Base-by-base conservation (phyloP, 92 coral and sea anemone genomes). In the Virgularia gustaviana region DNA sequence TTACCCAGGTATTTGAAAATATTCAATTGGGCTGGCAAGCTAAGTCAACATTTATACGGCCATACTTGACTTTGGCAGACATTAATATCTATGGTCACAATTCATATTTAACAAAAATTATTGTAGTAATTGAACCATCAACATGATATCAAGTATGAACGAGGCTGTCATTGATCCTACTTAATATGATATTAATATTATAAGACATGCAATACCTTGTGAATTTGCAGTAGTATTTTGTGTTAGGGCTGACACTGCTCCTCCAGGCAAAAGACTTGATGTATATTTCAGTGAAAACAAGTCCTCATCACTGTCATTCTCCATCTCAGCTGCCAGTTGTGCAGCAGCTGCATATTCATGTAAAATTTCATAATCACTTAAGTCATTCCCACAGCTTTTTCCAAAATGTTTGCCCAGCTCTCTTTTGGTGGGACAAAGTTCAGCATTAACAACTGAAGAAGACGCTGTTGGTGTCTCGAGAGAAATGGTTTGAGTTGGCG, bases 221-320 rank as follows among this genome's bases (percentile, higher is more conserved):
- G n/a, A n/a, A n/a, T n/a, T n/a, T n/a, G n/a, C n/a, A n/a, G n/a
- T n/a, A n/a, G n/a, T n/a, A n/a, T n/a, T n/a, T n/a, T n/a, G n/a
- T n/a, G n/a, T n/a, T n/a, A n/a, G n/a, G n/a, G n/a, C n/a, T n/a
- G n/a, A n/a, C n/a, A n/a, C 41, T 15, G 24, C 49, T 6, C 68
- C 44, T 7, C 45, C 44, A 61, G 70, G 70, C 30, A 63, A 63
- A 18, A 37, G 22, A 36, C 28, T 6, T 63, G 70, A 0, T 10
- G 23, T 55, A 16, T 79, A 67, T 57, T 85, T 79, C n/a, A 81
- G 37, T 6, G 95, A 79, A 36, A 90, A 88, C 0, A 88, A 71
- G 24, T 88, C 95, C n/a, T 86, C 86, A 43, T 90, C 97, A 74
- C 95, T 90, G 27, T 90, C 97, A 16, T 43, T 65, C 31, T 78